These are phyloP conservation scores for Junco hyemalis DNA, from an alignment of 2,113 vertebrate genomes.

Conservation along the genomic window DNA sequence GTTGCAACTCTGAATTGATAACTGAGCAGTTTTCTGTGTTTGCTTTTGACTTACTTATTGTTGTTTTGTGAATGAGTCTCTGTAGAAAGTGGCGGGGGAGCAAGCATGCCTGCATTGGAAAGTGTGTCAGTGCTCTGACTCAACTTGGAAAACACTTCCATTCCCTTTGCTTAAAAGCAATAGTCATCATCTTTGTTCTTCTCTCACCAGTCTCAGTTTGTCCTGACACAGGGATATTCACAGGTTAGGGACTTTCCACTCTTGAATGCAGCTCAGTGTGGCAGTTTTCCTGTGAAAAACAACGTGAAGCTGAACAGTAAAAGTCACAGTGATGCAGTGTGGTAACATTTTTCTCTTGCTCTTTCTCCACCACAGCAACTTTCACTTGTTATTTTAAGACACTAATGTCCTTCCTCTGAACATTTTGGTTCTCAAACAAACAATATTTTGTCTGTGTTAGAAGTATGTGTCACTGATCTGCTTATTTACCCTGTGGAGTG, in stretches of 20 bases:
- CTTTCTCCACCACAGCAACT: not conserved
- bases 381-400: not conserved
- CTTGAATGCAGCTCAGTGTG: not conserved
- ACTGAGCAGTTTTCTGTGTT: not conserved
- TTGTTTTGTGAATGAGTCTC: not conserved
- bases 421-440: not conserved
- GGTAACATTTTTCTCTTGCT: not conserved
- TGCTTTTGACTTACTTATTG: not conserved
- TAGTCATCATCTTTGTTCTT: not conserved
- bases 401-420: not conserved
- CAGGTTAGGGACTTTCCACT: not conserved
- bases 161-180: not conserved
- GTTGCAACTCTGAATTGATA: not conserved
- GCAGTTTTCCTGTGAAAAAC: fast-evolving
- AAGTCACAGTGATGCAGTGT: not conserved
- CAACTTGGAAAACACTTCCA: not conserved
- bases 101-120: not conserved
- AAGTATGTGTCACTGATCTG: not conserved
- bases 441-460: not conserved
- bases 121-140: conserved; percentile 18
- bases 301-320: not conserved
- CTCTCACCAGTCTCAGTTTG: not conserved
- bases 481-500: not conserved
- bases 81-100: not conserved
- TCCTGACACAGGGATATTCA: not conserved